Evolutionary conservation across 1,140 invertebrate genomes (phyloP), one percentile per base, ranked within the genome.

Genomic region (Pseudomyrmex cubaensis): DNA sequence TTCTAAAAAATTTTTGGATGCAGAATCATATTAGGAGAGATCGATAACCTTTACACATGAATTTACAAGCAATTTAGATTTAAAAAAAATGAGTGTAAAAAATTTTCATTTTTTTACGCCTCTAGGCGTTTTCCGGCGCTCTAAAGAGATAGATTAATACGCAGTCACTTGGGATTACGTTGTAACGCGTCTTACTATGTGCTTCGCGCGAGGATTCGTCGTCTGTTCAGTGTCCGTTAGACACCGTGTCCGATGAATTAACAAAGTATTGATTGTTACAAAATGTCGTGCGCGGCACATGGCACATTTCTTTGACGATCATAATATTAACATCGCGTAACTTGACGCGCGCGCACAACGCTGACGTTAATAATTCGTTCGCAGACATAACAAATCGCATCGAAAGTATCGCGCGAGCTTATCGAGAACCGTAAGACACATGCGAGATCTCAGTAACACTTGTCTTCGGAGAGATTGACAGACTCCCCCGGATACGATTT

Each of bases 401-500:
- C 46, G 80, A 62, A 62, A 22, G 63, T 72, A 56, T 61, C 35
- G 35, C 35, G 35, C 25, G 25, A 0, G 25, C 5, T 25, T 25
- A 35, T 35, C 35, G 35, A 7, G 35, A 35, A 17, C 35, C 22
- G 52, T 15, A n/a, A 59, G 48, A 63, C 66, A 75, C 35, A 63
- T 20, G 63, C 72, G 46, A 35, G 50, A 17, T 44, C 7, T 22
- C 72, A 64, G 56, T 73, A 56, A 69, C 69, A 44, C 63, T 77
- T 17, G 61, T 67, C 66, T 35, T 35, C 5, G 35, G 59, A 20
- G 35, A 70, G 57, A 87, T 62, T 52, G 80, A 64, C 64, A 66
- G 57, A 48, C 52, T 56, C 48, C 46, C 35, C 70, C 84, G 70
- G 77, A 75, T 57, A 61, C 56, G 13, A 61, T 62, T 80, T 48